Base-by-base conservation (phyloP, 2,797 vertebrate genomes). In the Cynopterus sphinx region DNA sequence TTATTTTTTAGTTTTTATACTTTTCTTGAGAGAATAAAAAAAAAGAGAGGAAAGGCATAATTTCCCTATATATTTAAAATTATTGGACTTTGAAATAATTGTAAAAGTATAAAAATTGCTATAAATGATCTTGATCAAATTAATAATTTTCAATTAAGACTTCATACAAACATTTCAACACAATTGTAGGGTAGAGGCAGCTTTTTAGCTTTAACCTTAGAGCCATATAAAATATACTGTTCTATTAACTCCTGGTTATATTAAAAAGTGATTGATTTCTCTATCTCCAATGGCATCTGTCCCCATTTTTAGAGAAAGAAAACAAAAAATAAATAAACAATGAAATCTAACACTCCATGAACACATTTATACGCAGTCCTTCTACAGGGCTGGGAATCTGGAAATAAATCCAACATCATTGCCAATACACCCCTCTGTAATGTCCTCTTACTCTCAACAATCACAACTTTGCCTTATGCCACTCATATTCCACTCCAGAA, bases 31-130 rank as follows among this genome's bases (percentile, higher is more conserved):
- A 91, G 31, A 93, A 87, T 49, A 51, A 39, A 17, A 84, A 68
- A 79, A 74, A 63, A 68, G 70, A 81, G 5, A 55, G 46, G 5
- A 91, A 53, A 91, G 12, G 36, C 3, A 94, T 88, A 74, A 51
- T 61, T 94, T 63, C 3, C 9, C 9, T 24, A 79, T 70, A 31
- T 11, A 71, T 79, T 96, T 86, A 83, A 92, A 91, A 87, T 51
- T 16, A 92, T 51, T 93, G n/a, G 12, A 71, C 6, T 90, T 92
- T 49, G 28, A 82, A 95, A 90, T 95, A 83, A 67, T 6, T 77
- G 9, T 15, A 53, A 86, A 91, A 71, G 7, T 49, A 63, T 59
- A 55, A 46, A 86, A 71, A 43, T 71, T n/a, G 21, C 43, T 81
- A 79, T 75, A 73, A 87, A 43, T 70, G 16, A 84, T 41, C 11